These are phyloP conservation scores for Drosophila obscura DNA, from an alignment of 1,140 invertebrate genomes.

Conservation along the genomic window DNA sequence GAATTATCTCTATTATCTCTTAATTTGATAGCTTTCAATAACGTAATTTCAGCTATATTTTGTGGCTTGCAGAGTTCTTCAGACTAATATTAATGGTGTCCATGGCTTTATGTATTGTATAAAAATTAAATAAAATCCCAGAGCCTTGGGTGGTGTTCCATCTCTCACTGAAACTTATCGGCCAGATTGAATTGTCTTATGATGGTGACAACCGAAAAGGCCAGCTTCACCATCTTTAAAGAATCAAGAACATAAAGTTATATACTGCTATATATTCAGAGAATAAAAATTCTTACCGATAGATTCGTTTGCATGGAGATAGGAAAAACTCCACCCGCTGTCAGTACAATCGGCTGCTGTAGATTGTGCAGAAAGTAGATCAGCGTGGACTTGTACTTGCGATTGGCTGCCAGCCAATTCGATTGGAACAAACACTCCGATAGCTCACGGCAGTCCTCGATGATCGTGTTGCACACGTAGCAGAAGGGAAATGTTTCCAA, in stretches of 20 bases:
- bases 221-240: constrained; percentile 46
- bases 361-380: constrained; percentile 40
- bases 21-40: no score
- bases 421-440: constrained; percentile 31
- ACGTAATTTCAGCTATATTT: no score
- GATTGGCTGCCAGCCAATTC: constrained; percentile 29
- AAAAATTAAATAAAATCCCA: no score
- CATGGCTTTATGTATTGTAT: no score
- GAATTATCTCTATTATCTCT: no score
- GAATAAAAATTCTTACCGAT: constrained; percentile 1
- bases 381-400: constrained; percentile 23
- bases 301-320: constrained; percentile 40
- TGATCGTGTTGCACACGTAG: constrained; percentile 30
- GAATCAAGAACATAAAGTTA: no score
- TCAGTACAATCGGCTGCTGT: constrained; percentile 30
- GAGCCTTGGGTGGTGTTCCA: no score
- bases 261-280: background rate
- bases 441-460: constrained; percentile 12
- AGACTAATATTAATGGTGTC: no score
- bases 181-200: constrained; percentile 33
- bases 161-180: constrained; percentile 14
- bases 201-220: constrained; percentile 45
- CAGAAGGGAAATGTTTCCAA: constrained; percentile 45
- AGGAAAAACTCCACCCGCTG: constrained; percentile 35
- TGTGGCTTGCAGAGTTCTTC: no score